Conservation (phyloP, 1,140 invertebrate species). For the Macrocentrus cingulum region DNA sequence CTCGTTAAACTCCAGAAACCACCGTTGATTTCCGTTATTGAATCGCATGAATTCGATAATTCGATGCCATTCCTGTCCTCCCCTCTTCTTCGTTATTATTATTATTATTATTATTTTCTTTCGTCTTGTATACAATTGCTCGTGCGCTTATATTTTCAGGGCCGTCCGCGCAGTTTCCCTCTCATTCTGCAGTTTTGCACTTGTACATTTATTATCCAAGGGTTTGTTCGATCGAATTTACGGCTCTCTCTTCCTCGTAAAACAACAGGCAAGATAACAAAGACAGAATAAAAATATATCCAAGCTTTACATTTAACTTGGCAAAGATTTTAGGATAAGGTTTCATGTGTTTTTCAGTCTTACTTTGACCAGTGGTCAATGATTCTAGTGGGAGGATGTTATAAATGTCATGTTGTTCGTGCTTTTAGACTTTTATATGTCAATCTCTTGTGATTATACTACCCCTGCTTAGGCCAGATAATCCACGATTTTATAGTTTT, state of each 20-base stretch:
- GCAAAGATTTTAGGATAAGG: conserved; percentile 27
- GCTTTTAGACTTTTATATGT: conserved; percentile 19
- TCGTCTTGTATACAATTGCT: no score
- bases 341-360: conserved; percentile 9
- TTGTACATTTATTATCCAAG: conserved; percentile 13
- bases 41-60: conserved; percentile 14
- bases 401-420: conserved; percentile 18
- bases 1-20: conserved; percentile 1
- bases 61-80: conserved; percentile 6
- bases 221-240: conserved; percentile 22
- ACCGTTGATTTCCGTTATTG: background rate
- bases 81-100: background rate
- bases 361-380: background rate
- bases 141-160: no score
- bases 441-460: conserved; percentile 13
- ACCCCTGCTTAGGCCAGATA: conserved; percentile 1
- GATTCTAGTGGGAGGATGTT: conserved; percentile 14
- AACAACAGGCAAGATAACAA: conserved; percentile 19
- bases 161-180: no score
- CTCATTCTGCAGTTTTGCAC: background rate
- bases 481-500: conserved; percentile 23
- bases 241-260: conserved; percentile 14
- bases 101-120: background rate
- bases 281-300: conserved; percentile 10
- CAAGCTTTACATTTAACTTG: no score